Evolutionary conservation across 2,888 invertebrate species (phyloP), one percentile per base, ranked within the genome.

Genomic region (Petrolisthes manimaculis): DNA sequence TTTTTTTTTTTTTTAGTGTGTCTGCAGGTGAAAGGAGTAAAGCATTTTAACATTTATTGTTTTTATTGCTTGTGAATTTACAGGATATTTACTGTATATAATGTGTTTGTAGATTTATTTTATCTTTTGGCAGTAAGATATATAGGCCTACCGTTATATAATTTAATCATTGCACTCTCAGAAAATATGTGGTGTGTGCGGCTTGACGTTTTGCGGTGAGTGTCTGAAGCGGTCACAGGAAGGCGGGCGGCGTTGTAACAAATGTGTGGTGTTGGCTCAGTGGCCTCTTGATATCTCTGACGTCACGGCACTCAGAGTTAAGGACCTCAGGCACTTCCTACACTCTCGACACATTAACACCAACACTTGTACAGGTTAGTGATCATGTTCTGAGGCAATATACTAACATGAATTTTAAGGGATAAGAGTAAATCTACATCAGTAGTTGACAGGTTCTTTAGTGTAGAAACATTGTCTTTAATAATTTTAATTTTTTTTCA

Each of bases 221-320:
- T 87, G 87, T 12, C 77, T 83, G 18, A 83, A 83, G 78, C 83
- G 83, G 21, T 83, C 69, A 5, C 24, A n/a, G 5, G 79, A 37
- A 9, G 87, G 87, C 37, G 77, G 24, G 55, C 69, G 87, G 6
- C 55, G 24, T 24, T 90, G 90, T 77, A 86, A 84, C 37, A 90
- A 90, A 55, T 90, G 90, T 55, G 53, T 55, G n/a, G 88, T 90
- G 74, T 77, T 90, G 61, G 74, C 84, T 14, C 87, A 86, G 77
- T 89, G 89, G 89, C 90, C 90, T 37, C 67, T 90, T n/a, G 89
- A 90, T 21, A 82, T 84, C 37, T 69, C 82, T 6, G 89, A 89
- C 54, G 83, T 90, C 51, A 77, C 83, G 14, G 86, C 90, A 6
- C 88, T 90, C 18, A 74, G 90, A 18, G 90, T 90, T n/a, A 89